Percentiles rank a stretch among this genome's conserved stretches.
Conservation (phyloP, 2,888 invertebrate genomes). For the Tillus elongatus region DNA sequence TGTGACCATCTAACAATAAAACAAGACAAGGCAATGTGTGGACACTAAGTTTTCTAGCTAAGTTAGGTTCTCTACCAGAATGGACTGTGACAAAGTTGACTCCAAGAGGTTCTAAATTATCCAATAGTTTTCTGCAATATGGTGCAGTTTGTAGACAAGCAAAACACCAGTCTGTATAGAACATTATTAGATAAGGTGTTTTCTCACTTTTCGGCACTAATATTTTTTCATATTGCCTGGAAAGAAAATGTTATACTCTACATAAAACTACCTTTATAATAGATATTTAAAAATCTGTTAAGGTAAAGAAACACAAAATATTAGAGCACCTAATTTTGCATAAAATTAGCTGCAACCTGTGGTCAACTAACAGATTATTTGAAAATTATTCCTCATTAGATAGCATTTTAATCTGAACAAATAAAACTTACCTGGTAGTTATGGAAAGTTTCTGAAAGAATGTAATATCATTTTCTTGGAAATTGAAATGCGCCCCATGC, state of each 20-base stretch:
- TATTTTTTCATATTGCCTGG: conserved; percentile 77
- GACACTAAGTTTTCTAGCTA: conserved; percentile 71
- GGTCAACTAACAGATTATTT: too few species aligned
- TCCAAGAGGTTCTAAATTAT: conserved; percentile 78
- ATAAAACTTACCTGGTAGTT: conserved; percentile 57
- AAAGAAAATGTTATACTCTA: too few species aligned
- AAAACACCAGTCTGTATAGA: conserved; percentile 93
- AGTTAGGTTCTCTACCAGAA: conserved; percentile 68
- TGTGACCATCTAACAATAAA: conserved; percentile 72
- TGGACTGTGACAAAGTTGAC: conserved; percentile 76
- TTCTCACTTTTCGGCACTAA: conserved; percentile 75
- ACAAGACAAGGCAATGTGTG: conserved; percentile 74
- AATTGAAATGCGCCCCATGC: conserved; percentile 65
- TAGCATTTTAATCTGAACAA: too few species aligned
- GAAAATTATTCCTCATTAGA: too few species aligned
- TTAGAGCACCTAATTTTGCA: too few species aligned
- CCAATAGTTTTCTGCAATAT: conserved; percentile 74
- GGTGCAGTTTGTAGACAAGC: conserved; percentile 83
- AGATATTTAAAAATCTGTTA: too few species aligned
- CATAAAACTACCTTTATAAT: too few species aligned
- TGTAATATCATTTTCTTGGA: conserved; percentile 77
- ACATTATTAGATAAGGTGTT: conserved; percentile 77
- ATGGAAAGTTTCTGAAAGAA: conserved; percentile 80
- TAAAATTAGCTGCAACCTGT: too few species aligned
- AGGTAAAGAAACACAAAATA: too few species aligned